Evolutionary conservation across 1,140 invertebrate species (phyloP), one percentile per base, ranked within the genome.

Genomic region (Cherax quadricarinatus): DNA sequence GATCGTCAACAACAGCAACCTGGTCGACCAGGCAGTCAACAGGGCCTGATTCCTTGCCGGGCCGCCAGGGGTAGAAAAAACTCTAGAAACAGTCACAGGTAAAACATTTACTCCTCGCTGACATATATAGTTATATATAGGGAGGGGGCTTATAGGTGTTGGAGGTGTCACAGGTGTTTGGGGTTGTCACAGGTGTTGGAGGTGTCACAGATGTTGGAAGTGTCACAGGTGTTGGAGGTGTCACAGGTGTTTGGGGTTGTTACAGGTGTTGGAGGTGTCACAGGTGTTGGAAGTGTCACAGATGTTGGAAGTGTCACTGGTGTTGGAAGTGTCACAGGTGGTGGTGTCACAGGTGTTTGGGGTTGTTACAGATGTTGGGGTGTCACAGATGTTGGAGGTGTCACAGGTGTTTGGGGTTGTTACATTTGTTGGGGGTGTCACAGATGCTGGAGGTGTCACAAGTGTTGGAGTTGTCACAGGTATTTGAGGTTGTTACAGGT

Each of bases 381-480:
- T n/a, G n/a, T n/a, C 53, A 57, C 12, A 12, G 12, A 12, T 57
- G 53, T 57, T 9, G 6, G 53, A 18, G 3, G 84, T 70, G 78
- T 16, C 66, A 21, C 75, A 62, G 78, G 73, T 79, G 53, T 1
- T 6, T 57, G 12, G 6, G 53, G 6, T 57, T 6, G 53, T 57
- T 57, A 57, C 53, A 57, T 57, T 6, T 57, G 53, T 57, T 9
- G 6, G 53, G 6, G 6, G 53, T 6, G 6, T 9, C 12, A 57
- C 53, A 12, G 6, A 57, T 57, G 53, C 57, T 10, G 84, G 86
- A 78, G 41, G n/a, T n/a, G n/a, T n/a, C 66, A 21, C 75, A 62
- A 78, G 73, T 79, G 87, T 88, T 70, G 60, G 60, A 51, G 73
- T 79, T 70, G 81, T 70, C 79, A n/a, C 79, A n/a, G 49, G 41